Evolutionary conservation across 1,140 invertebrate species (phyloP).

Genomic region (Plutomurus gul): DNA sequence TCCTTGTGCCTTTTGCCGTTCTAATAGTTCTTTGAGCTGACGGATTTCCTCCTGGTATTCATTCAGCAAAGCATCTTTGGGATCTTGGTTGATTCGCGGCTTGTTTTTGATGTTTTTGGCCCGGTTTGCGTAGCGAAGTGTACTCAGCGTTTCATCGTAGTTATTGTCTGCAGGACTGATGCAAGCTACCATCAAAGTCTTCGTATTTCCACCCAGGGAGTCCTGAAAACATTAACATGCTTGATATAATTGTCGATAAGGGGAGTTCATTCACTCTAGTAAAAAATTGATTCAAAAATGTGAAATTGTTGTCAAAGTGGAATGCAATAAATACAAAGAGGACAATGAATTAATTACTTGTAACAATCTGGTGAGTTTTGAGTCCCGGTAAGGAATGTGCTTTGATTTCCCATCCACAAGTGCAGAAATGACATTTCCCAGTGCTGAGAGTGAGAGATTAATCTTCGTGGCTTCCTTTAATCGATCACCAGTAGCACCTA

Average conservation of each 20-base stretch:
- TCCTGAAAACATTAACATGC: slow-evolving; percentile 62
- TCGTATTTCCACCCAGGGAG: slow-evolving; percentile 92
- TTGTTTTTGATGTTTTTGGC: slow-evolving; percentile 94
- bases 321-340: neutral
- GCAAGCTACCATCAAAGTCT: slow-evolving; percentile 93
- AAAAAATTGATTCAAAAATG: neutral
- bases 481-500: slow-evolving; percentile 79
- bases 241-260: too few relatives aligned
- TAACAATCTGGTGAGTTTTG: slow-evolving; percentile 86
- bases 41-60: slow-evolving; percentile 88
- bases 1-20: slow-evolving; percentile 55
- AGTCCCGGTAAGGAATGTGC: slow-evolving; percentile 91
- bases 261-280: neutral
- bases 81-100: slow-evolving; percentile 90
- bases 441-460: slow-evolving; percentile 88
- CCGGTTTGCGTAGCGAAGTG: slow-evolving; percentile 83
- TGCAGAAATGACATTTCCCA: slow-evolving; percentile 94
- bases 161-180: slow-evolving; percentile 86
- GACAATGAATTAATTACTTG: slow-evolving; percentile 64
- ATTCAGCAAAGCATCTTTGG: slow-evolving; percentile 84
- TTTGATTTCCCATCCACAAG: slow-evolving; percentile 86
- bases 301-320: neutral
- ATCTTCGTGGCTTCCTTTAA: slow-evolving; percentile 94
- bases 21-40: slow-evolving; percentile 71
- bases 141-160: slow-evolving; percentile 88